A percentile compares a stretch with the other conserved stretches of the same genome.
Evolutionary conservation across 2,888 invertebrate genomes (phyloP).

Genomic region (Hypolimnas misippus): DNA sequence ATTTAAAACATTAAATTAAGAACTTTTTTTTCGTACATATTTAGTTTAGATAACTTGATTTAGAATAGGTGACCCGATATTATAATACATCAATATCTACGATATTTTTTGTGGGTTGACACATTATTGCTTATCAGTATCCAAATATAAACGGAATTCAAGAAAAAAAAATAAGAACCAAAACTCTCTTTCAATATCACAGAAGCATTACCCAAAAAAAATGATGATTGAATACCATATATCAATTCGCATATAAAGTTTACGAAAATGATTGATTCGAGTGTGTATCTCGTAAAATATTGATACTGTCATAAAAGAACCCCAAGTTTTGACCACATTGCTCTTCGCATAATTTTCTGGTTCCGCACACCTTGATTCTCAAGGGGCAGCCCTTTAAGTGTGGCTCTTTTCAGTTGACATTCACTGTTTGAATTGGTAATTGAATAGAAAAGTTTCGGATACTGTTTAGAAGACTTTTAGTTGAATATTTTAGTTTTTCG

Average conservation of each 20-base stretch:
- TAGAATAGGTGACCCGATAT: too few species aligned
- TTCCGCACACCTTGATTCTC: slow-evolving; percentile 70
- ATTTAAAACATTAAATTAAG: too few species aligned
- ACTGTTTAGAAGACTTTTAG: too few species aligned
- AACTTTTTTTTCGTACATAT: too few species aligned
- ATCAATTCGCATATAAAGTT: slow-evolving; percentile 53
- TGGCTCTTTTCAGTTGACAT: slow-evolving; percentile 27
- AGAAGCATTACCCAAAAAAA: slow-evolving; percentile 19
- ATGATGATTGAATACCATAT: slow-evolving; percentile 40
- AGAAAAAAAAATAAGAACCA: neutral
- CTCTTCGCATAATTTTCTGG: slow-evolving; percentile 75
- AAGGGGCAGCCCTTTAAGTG: slow-evolving; percentile 46
- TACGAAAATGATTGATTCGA: slow-evolving; percentile 65
- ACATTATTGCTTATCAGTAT: too few species aligned
- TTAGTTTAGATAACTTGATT: too few species aligned
- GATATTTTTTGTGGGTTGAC: too few species aligned
- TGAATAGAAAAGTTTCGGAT: slow-evolving; percentile 3
- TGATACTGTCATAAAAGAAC: slow-evolving; percentile 61
- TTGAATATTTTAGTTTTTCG: too few species aligned
- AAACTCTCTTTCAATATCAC: neutral
- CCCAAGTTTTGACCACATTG: slow-evolving; percentile 63
- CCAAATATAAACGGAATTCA: neutral
- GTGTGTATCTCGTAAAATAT: slow-evolving; percentile 64
- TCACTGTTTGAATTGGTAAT: neutral
- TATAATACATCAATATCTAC: too few species aligned